Conservation (phyloP, 2,888 invertebrate genomes). For the Fragum whitleyi region DNA sequence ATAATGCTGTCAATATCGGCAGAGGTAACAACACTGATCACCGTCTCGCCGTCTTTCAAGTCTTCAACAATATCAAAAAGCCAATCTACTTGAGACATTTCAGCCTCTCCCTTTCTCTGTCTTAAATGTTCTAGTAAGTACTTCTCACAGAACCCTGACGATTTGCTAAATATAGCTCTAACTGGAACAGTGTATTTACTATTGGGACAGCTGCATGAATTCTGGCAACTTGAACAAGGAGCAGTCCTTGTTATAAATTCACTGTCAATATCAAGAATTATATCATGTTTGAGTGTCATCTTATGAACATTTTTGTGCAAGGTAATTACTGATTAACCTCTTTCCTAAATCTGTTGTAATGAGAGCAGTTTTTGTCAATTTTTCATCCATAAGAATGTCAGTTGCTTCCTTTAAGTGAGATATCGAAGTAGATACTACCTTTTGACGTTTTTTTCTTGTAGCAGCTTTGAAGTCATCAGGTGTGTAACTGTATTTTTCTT, state of each 20-base stretch:
- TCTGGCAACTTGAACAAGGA: conserved; percentile 13
- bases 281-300: conserved; percentile 7
- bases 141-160: neutral
- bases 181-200: conserved; percentile 17
- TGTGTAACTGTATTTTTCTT: conserved; percentile 44
- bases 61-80: neutral
- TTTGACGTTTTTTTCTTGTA: conserved; percentile 29
- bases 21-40: conserved; percentile 39
- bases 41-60: neutral
- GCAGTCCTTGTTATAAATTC: neutral
- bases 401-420: conserved; percentile 30
- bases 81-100: too few relatives aligned
- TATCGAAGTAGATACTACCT: conserved; percentile 7
- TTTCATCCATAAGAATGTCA: conserved; percentile 24
- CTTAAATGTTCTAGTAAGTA: neutral
- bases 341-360: conserved; percentile 33
- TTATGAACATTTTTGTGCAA: conserved; percentile 26
- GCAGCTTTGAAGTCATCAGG: conserved; percentile 43
- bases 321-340: conserved; percentile 43
- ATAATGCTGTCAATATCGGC: conserved; percentile 48
- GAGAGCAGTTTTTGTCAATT: conserved; percentile 29
- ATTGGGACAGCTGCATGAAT: neutral
- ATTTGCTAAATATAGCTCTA: conserved; percentile 7
- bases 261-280: neutral
- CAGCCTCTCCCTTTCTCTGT: too few relatives aligned